Evolutionary conservation across 2,797 vertebrate species (phyloP), one percentile per base, ranked within the genome.

Genomic region (Ataeniobius toweri): DNA sequence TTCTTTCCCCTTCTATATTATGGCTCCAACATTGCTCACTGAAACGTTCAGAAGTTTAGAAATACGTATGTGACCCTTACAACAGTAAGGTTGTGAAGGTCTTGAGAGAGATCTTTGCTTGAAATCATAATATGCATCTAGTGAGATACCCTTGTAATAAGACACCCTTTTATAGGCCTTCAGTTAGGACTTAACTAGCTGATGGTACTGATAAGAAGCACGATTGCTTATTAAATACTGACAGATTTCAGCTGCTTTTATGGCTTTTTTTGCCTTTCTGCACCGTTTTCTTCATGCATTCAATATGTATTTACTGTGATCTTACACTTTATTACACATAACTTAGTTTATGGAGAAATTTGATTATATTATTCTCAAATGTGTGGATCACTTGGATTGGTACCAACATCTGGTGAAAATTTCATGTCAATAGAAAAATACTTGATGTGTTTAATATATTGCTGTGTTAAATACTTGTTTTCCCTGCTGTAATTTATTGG

Each of bases 401-500:
- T 53, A 20, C 51, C 7, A 41, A 41, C 9, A 41, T 41, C 63
- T 41, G 63, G 31, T 63, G 63, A 18, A 67, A 24, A 44, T 67
- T 44, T 41, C 1, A 44, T 24, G 9, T 24, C 7, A 20, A 41
- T 41, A 41, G 14, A 65, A 65, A 65, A 9, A 7, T 31, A 18
- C 36, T 36, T 36, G 36, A 36, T 36, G 36, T 36, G 36, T 36
- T 36, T 36, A 36, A 36, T 36, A 50, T 10, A 50, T 14, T 50
- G 48, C 10, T 50, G 48, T 12, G 9, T 14, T 50, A 50, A 50
- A 1, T 6, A 53, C 51, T 53, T 53, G 51, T 22, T 53, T 22
- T 53, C 4, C 7, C 20, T 53, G 51, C 51, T 20, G 18, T 59
- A 89, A 85, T 76, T 83, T 85, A 78, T 41, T 76, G 87, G 83